Evolutionary conservation across 2,113 vertebrate species (phyloP).

Genomic region (Columba janthina): DNA sequence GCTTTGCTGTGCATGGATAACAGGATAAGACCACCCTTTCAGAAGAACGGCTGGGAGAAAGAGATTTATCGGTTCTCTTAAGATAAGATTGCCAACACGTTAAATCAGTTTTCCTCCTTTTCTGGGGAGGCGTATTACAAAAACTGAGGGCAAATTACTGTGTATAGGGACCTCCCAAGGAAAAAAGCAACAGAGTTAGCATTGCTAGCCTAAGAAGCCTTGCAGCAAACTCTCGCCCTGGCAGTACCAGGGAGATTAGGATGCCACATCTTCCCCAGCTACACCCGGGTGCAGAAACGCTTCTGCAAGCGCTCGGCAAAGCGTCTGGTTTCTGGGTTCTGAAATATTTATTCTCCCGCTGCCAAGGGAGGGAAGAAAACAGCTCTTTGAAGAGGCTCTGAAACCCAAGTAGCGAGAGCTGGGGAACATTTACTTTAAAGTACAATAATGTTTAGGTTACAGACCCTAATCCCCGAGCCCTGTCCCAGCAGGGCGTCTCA

Average conservation of each 20-base stretch:
- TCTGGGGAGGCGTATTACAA: background rate
- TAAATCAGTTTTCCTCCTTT: background rate
- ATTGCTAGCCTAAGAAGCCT: background rate
- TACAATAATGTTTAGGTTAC: conserved; percentile 49
- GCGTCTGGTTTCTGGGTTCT: background rate
- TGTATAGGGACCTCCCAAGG: background rate
- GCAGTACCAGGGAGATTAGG: background rate
- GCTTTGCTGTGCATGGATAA: background rate
- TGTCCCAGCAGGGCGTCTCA: background rate
- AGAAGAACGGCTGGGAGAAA: background rate
- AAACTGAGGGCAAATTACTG: background rate
- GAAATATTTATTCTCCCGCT: background rate
- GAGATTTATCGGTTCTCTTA: background rate
- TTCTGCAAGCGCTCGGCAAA: background rate
- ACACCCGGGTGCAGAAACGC: accelerated
- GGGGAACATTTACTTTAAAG: conserved; percentile 17
- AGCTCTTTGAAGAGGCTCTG: conserved; percentile 46
- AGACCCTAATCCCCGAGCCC: conserved; percentile 13
- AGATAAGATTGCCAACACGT: background rate
- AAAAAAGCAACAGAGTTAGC: too few species aligned
- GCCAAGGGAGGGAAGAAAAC: conserved; percentile 24
- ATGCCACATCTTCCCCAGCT: accelerated
- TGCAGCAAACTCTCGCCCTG: background rate
- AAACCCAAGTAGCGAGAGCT: background rate
- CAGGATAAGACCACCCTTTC: background rate